Evolutionary conservation across 2,888 invertebrate genomes (phyloP).

Genomic region (Gisinianus flammeolus): DNA sequence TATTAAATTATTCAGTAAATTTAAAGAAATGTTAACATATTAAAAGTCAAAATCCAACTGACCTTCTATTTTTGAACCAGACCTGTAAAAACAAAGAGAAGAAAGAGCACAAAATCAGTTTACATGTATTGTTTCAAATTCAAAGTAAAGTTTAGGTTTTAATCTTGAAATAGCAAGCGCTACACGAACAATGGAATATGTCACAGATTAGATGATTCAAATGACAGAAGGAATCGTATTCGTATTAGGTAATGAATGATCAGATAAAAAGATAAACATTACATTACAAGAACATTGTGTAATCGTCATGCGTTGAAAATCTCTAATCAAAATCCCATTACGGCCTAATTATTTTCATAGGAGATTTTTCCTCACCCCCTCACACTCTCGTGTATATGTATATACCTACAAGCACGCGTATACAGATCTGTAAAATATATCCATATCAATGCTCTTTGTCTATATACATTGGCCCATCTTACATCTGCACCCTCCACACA

Average conservation of each 20-base stretch:
- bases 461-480: background rate
- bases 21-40: too few species aligned
- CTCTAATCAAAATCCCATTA: conserved; percentile 40
- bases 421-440: background rate
- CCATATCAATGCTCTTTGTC: background rate
- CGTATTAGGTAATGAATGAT: background rate
- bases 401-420: background rate
- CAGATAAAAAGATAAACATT: background rate
- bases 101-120: background rate
- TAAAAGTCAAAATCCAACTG: too few species aligned
- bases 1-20: too few species aligned
- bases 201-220: background rate
- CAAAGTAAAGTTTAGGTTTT: background rate
- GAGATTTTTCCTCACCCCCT: conserved; percentile 30
- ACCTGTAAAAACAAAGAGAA: conserved; percentile 70
- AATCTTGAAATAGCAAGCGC: too few species aligned
- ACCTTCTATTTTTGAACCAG: conserved; percentile 99
- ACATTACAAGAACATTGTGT: background rate
- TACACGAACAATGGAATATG: too few species aligned
- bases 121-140: background rate
- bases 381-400: background rate
- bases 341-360: conserved; percentile 41
- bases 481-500: background rate
- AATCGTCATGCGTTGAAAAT: conserved; percentile 29
- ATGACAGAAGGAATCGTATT: background rate